Conservation (phyloP, 2,113 vertebrate species). For the Sceloporus tristichus region DNA sequence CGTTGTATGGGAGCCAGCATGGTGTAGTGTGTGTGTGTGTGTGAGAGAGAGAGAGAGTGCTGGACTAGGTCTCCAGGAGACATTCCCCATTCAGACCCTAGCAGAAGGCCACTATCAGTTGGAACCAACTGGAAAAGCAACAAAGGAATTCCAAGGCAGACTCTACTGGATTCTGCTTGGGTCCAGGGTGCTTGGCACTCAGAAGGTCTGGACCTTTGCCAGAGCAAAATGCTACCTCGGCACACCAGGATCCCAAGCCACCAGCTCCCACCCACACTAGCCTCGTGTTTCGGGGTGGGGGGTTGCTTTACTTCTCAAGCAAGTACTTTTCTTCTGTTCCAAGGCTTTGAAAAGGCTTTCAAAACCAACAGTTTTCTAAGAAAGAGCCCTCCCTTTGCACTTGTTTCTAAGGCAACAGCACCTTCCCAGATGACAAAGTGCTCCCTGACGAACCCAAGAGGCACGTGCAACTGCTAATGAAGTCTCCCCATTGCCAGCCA, state of each 20-base stretch:
- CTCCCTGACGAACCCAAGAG: slow-evolving; percentile 56
- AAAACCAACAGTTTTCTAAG: slow-evolving; percentile 44
- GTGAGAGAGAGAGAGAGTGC: too few species aligned
- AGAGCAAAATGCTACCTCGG: neutral
- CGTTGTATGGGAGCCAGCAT: too few species aligned
- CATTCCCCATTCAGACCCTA: too few species aligned
- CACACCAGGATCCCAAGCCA: slow-evolving; percentile 38
- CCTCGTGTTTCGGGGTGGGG: slow-evolving; percentile 45
- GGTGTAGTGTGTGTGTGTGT: too few species aligned
- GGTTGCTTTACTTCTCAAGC: slow-evolving; percentile 49
- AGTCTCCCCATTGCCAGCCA: slow-evolving; percentile 28
- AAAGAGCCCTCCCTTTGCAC: slow-evolving; percentile 54
- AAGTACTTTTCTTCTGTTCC: slow-evolving; percentile 62
- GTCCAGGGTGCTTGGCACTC: neutral
- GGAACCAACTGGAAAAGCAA: too few species aligned
- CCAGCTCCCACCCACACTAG: slow-evolving; percentile 44
- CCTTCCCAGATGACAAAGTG: slow-evolving; percentile 78
- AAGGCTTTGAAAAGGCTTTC: slow-evolving; percentile 39
- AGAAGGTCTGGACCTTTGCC: too few species aligned
- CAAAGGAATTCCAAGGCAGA: too few species aligned
- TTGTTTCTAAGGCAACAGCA: slow-evolving; percentile 83
- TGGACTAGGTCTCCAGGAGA: too few species aligned
- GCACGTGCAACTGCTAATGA: slow-evolving; percentile 51
- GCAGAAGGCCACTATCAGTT: too few species aligned
- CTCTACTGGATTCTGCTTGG: too few species aligned